Evolutionary conservation across 1,140 invertebrate species (phyloP).

Genomic region (Magallana gigas): DNA sequence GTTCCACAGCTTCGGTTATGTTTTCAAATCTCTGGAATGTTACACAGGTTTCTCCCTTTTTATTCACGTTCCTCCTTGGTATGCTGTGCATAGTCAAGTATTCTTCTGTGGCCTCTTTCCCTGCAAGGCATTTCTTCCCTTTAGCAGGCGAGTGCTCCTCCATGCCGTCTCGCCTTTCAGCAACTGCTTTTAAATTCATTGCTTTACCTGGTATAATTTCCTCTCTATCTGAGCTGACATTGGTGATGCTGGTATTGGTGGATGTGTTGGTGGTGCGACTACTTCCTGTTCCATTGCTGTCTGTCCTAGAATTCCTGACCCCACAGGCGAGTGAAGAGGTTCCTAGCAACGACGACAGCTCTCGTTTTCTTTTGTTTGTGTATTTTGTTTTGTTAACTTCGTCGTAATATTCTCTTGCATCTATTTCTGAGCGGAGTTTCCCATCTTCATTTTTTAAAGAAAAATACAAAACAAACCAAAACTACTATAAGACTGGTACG

Average conservation of each 20-base stretch:
- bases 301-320: not conserved
- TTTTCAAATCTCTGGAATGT: not conserved
- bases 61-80: not conserved
- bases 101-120: not conserved
- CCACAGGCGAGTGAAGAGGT: not conserved
- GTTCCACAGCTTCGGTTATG: not conserved
- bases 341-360: not conserved
- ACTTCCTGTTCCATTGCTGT: not conserved
- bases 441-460: not conserved
- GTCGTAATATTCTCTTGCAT: not conserved
- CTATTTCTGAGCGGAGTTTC: not conserved
- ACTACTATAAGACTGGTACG: no score
- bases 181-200: not conserved
- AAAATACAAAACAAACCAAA: no score
- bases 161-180: not conserved
- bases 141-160: no score
- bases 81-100: not conserved
- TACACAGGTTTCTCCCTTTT: not conserved
- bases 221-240: not conserved
- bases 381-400: slow-evolving; percentile 5
- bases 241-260: not conserved
- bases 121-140: not conserved
- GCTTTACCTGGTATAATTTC: not conserved
- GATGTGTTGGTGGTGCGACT: not conserved
- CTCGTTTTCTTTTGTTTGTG: not conserved